phyloP scores from a whole-genome alignment of 2,113 vertebrate species.

The Eira barbara region DNA sequence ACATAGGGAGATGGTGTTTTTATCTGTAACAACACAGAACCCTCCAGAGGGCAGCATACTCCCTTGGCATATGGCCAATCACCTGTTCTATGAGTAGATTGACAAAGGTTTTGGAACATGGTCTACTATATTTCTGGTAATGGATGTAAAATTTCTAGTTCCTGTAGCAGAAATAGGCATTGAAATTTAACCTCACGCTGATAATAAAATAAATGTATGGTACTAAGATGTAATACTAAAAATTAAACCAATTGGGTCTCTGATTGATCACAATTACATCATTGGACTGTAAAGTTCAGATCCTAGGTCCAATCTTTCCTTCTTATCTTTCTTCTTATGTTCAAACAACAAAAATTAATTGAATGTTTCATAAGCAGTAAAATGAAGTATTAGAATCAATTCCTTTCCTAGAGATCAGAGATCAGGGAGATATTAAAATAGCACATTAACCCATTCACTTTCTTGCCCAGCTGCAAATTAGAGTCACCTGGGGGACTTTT shows the following conservation, averaged over 20 bases:
- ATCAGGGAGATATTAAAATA: neutral
- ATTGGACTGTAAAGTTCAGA: neutral
- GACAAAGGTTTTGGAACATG: neutral
- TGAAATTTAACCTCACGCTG: neutral
- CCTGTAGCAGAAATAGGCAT: neutral
- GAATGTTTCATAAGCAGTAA: conserved; percentile 14
- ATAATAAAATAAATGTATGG: neutral
- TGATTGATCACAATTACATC: neutral
- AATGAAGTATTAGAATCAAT: neutral
- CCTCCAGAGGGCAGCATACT: conserved; percentile 47
- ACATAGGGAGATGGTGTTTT: neutral
- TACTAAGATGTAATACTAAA: neutral
- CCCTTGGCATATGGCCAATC: neutral
- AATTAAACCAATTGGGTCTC: neutral
- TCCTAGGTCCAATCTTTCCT: neutral
- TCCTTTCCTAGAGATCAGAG: neutral
- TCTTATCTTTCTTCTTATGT: neutral
- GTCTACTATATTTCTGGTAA: neutral
- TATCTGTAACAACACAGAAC: neutral
- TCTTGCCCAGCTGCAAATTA: neutral
- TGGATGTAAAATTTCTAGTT: neutral
- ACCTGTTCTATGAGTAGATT: neutral
- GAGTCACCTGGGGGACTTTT: neutral
- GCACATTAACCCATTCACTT: neutral
- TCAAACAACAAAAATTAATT: neutral